Conservation (phyloP, 2,113 vertebrate genomes). For the Ceuthmochares aereus region DNA sequence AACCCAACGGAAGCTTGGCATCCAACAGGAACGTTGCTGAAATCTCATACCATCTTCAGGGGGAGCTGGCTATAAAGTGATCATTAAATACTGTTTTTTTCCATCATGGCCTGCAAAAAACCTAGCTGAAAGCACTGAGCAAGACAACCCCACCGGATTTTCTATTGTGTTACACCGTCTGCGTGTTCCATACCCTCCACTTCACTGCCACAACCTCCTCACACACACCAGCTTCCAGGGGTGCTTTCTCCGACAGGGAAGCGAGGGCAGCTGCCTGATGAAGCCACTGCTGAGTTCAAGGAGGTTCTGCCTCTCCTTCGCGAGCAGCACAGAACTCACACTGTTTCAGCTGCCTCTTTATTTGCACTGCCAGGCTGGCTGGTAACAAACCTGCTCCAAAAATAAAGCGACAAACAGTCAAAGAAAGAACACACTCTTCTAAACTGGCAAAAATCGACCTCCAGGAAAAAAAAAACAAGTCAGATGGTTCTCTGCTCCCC, state of each 20-base stretch:
- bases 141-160: background rate
- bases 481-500: background rate
- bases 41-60: fast-evolving
- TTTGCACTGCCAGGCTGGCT: constrained; percentile 50
- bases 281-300: background rate
- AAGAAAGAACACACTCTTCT: constrained; percentile 58
- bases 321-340: constrained; percentile 13
- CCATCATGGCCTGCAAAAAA: background rate
- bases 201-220: background rate
- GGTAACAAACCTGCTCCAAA: constrained; percentile 58
- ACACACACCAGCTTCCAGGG: background rate
- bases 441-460: background rate
- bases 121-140: background rate
- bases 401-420: constrained; percentile 56
- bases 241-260: background rate
- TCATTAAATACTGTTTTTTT: background rate
- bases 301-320: background rate
- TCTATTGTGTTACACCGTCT: fast-evolving
- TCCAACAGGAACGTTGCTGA: background rate
- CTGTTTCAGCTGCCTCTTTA: constrained; percentile 9
- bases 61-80: background rate
- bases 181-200: background rate
- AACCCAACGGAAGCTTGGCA: background rate
- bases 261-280: background rate
- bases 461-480: background rate